Percentiles rank a stretch among this genome's conserved stretches.
These are phyloP conservation scores for Crocidura indochinensis DNA, from an alignment of 2,797 vertebrate species.

Conservation along the genomic window DNA sequence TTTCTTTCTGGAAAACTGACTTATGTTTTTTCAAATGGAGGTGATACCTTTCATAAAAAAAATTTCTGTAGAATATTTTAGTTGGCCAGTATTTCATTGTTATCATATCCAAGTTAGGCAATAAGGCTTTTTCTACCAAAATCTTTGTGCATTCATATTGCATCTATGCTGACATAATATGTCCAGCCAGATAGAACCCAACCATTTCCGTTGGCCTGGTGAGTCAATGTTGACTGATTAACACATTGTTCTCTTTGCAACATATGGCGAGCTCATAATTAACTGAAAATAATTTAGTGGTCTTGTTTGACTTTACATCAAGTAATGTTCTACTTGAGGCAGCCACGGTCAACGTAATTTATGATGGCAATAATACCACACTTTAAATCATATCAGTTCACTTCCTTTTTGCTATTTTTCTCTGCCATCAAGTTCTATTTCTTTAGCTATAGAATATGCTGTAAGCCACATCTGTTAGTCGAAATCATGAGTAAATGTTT, in stretches of 20 bases:
- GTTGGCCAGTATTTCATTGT: constrained; percentile 36
- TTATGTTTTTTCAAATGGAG: background rate
- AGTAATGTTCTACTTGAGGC: constrained; percentile 74
- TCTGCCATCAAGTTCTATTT: constrained; percentile 73
- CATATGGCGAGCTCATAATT: constrained; percentile 76
- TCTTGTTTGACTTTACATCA: constrained; percentile 79
- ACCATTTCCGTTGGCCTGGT: constrained; percentile 56
- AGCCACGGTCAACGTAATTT: constrained; percentile 77
- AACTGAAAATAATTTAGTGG: constrained; percentile 80
- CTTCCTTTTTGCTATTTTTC: constrained; percentile 81
- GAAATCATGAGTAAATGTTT: constrained; percentile 76
- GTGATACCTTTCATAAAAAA: constrained; percentile 57
- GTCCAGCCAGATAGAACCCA: constrained; percentile 61
- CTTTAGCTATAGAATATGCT: constrained; percentile 66
- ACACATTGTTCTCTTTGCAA: constrained; percentile 75
- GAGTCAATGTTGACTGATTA: constrained; percentile 77
- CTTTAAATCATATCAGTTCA: constrained; percentile 84
- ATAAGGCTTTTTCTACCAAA: constrained; percentile 67
- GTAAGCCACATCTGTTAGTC: constrained; percentile 63
- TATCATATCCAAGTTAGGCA: constrained; percentile 58
- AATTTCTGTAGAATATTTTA: background rate
- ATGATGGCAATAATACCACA: constrained; percentile 77
- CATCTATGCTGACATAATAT: background rate
- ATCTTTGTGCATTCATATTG: constrained; percentile 53
- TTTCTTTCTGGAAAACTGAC: constrained; percentile 35